These are phyloP conservation scores for Pollenia labialis DNA, from an alignment of 2,888 invertebrate genomes.

Conservation along the genomic window DNA sequence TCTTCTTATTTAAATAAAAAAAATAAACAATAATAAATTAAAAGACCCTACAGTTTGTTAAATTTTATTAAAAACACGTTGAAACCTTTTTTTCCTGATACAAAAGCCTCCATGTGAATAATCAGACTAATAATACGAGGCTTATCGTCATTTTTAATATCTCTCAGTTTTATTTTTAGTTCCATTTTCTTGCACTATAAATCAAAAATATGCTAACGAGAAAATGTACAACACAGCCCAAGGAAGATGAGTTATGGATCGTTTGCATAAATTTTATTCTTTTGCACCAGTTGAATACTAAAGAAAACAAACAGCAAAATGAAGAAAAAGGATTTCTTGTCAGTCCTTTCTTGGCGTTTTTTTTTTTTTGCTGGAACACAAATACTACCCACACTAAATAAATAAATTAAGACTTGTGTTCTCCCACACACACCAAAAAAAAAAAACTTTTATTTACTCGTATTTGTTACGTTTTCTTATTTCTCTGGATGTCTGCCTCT, in stretches of 20 bases:
- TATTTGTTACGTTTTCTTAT: neutral
- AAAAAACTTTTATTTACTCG: neutral
- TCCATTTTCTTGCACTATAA: neutral
- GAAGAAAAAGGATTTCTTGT: conserved; percentile 10
- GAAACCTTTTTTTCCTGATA: too few relatives aligned
- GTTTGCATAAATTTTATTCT: neutral
- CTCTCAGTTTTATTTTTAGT: neutral
- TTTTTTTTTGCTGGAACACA: neutral
- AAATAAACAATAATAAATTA: too few relatives aligned
- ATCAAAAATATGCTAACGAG: conserved; percentile 9
- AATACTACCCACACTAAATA: conserved; percentile 25
- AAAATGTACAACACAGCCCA: neutral
- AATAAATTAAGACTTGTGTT: conserved; percentile 15
- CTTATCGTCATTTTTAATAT: neutral
- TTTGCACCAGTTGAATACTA: neutral
- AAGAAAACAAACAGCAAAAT: neutral
- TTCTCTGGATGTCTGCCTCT: neutral
- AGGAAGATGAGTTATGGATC: conserved; percentile 19
- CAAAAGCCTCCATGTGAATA: too few relatives aligned
- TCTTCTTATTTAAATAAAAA: too few relatives aligned
- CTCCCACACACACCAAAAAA: neutral
- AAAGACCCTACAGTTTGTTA: too few relatives aligned
- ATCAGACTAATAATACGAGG: too few relatives aligned
- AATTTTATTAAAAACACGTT: too few relatives aligned
- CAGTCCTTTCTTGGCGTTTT: neutral